A percentile compares a stretch with the other conserved stretches of the same genome.
These are phyloP conservation scores for Rosalia funebris DNA, from an alignment of 2,888 invertebrate genomes.

Conservation along the genomic window DNA sequence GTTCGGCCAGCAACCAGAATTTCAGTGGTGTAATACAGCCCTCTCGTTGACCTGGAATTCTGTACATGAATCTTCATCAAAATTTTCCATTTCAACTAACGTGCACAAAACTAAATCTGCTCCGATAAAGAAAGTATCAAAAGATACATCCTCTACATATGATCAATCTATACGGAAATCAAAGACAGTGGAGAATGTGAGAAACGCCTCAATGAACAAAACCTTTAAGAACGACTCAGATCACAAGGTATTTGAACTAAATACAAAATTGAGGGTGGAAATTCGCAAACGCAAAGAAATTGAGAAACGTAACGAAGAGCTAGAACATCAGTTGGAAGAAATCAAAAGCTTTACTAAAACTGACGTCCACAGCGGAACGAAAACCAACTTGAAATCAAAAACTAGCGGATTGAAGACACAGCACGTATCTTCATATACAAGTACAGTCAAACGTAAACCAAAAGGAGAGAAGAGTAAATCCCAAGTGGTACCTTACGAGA, in stretches of 20 bases:
- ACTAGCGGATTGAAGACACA: not conserved
- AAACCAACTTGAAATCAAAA: not conserved
- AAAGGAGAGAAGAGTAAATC: not conserved
- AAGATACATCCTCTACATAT: slow-evolving; percentile 15
- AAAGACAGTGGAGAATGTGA: slow-evolving; percentile 46
- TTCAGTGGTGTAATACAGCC: slow-evolving; percentile 58
- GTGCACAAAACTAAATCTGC: slow-evolving; percentile 55
- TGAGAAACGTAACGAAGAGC: slow-evolving; percentile 70
- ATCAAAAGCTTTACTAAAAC: slow-evolving; percentile 57
- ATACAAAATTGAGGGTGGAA: slow-evolving; percentile 72
- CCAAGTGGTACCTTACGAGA: not conserved
- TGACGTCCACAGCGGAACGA: slow-evolving; percentile 18
- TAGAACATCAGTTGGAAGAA: slow-evolving; percentile 70
- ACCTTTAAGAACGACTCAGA: slow-evolving; percentile 32
- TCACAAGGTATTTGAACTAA: slow-evolving; percentile 59
- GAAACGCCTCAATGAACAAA: slow-evolving; percentile 24
- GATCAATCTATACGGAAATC: slow-evolving; percentile 28
- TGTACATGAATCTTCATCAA: slow-evolving; percentile 45
- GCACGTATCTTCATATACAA: not conserved
- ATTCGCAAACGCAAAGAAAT: slow-evolving; percentile 71
- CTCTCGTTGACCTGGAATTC: slow-evolving; percentile 50
- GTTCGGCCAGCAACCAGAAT: slow-evolving; percentile 53
- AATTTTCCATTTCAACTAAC: slow-evolving; percentile 37
- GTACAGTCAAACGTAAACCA: not conserved
- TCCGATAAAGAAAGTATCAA: slow-evolving; percentile 46